phyloP scores from a whole-genome alignment of 2,113 vertebrate genomes.

The Coptodon rendalli region DNA sequence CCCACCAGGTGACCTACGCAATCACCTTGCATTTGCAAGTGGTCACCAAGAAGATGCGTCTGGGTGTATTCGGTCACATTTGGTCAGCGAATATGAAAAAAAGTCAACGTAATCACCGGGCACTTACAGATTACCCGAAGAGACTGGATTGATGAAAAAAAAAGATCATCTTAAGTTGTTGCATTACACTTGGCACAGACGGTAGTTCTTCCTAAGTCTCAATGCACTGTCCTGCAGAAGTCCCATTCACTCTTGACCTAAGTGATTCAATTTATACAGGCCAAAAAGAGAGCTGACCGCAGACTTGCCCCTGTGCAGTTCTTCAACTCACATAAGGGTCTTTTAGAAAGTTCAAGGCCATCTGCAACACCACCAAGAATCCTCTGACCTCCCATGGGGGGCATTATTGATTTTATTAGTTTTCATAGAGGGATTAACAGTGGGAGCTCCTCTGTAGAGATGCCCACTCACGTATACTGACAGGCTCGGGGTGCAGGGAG shows the following conservation, averaged over 20 bases:
- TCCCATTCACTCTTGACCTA: constrained; percentile 1
- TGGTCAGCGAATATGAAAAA: background rate
- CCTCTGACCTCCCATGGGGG: constrained; percentile 27
- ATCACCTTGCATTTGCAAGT: background rate
- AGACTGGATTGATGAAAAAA: background rate
- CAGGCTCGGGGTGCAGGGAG: constrained; percentile 4
- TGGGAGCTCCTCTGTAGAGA: constrained; percentile 14
- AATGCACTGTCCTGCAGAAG: background rate
- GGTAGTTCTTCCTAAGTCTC: background rate
- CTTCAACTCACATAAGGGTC: background rate
- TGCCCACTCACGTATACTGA: constrained; percentile 37
- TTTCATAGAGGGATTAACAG: constrained; percentile 56
- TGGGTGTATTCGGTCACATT: background rate
- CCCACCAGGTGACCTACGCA: background rate
- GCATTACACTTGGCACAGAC: background rate
- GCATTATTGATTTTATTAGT: constrained; percentile 58
- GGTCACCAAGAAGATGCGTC: background rate
- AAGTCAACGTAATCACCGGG: background rate
- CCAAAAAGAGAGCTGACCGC: background rate
- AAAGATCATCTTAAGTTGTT: background rate
- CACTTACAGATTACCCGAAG: background rate
- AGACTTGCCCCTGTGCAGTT: background rate
- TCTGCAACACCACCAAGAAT: background rate
- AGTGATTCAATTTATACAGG: background rate
- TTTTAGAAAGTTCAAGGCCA: constrained; percentile 43